Base-by-base conservation (phyloP, 2,797 vertebrate genomes). In the Pseudomugil gertrudae region DNA sequence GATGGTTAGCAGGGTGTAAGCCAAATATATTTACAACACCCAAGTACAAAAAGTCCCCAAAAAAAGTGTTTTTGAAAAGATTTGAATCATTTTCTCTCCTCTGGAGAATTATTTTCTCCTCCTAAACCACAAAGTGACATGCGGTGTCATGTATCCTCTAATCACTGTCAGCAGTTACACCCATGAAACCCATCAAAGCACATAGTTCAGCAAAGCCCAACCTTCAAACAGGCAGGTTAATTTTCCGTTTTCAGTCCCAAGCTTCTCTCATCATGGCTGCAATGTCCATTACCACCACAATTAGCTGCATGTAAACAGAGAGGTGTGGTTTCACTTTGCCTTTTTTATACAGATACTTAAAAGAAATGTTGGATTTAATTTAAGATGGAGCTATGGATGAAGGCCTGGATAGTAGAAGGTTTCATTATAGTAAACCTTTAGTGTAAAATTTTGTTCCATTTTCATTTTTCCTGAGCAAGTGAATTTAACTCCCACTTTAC, bases 131-230 rank as follows among this genome's bases (percentile, higher is more conserved):
- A 89, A 87, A 89, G 82, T 90, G 84, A 92, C 89, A 85, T 81
- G 84, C 89, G 79, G 72, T 81, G 68, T 91, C 88, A 92, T 90
- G 85, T 81, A 33, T 54, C 72, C 66, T 87, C 88, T 92, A 86
- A 76, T 85, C 76, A 38, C 89, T 79, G 86, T 91, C 92, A 93
- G 92, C 94, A 94, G 93, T 92, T 92, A 59, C 92, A 92, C 89
- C 93, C 76, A 59, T 90, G 69, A 87, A 92, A 90, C 87, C 82
- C 90, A 87, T 87, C 84, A 76, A 69, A 85, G 83, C 68, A 40
- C 74, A 21, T 63, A 40, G 58, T 70, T 73, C 36, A 29, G 58
- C 59, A 64, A 60, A 80, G 65, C 61, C 43, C 66, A 29, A 48
- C 59, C 30, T 36, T 61, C 32, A 29, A 30, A 65, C 63, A 21